phyloP scores from a whole-genome alignment of 2,888 invertebrate genomes.

The Thecophora atra region DNA sequence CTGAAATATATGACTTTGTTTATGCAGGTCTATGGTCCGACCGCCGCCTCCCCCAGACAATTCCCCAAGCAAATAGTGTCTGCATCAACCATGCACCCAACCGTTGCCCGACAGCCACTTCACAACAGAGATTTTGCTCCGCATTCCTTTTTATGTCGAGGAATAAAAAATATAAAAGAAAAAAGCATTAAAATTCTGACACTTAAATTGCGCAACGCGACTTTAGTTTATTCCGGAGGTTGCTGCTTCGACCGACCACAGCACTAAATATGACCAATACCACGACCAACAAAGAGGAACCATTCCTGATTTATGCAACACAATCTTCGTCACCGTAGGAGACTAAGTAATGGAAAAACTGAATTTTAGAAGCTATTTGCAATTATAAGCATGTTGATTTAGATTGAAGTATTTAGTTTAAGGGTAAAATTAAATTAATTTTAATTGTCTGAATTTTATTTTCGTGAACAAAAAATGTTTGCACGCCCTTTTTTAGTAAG shows the following conservation, averaged over 20 bases:
- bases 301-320: not conserved
- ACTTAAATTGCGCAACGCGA: not conserved
- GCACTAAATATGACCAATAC: not conserved
- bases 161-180: not conserved
- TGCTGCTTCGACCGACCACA: too few relatives aligned
- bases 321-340: not conserved
- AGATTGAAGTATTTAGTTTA: too few relatives aligned
- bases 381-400: too few relatives aligned
- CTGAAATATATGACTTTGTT: conserved; percentile 19
- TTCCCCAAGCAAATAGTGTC: not conserved
- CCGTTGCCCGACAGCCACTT: too few relatives aligned
- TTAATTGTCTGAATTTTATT: too few relatives aligned
- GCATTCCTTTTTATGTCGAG: not conserved
- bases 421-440: too few relatives aligned
- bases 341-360: not conserved
- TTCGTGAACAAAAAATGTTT: too few relatives aligned
- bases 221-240: not conserved
- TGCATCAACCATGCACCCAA: not conserved
- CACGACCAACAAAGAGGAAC: too few relatives aligned
- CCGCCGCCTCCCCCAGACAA: not conserved
- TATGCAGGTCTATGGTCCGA: not conserved
- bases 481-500: too few relatives aligned
- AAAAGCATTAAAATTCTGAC: not conserved
- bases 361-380: not conserved
- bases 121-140: not conserved